phyloP scores from a whole-genome alignment of 2,113 vertebrate species.

The Nibea coibor region DNA sequence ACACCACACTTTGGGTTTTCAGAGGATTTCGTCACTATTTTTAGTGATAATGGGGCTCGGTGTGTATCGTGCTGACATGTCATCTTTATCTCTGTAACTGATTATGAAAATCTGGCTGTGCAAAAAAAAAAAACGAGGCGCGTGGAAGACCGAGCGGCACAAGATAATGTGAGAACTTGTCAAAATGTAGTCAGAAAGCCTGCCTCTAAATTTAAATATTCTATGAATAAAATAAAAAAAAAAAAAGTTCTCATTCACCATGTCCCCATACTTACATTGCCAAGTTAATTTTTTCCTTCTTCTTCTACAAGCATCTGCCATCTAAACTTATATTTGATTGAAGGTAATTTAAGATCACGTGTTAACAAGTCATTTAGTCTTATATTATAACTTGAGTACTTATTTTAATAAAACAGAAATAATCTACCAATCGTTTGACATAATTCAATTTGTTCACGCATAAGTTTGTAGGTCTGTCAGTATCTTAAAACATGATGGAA shows the following conservation, averaged over 20 bases:
- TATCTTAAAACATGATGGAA: neutral
- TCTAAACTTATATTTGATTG: neutral
- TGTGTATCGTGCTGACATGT: neutral
- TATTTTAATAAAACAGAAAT: neutral
- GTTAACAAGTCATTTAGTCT: neutral
- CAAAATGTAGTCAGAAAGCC: neutral
- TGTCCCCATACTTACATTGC: neutral
- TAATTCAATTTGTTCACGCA: neutral
- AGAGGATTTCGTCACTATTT: constrained; percentile 1
- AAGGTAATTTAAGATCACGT: neutral
- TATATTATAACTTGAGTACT: neutral
- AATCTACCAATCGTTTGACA: neutral
- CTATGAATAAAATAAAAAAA: neutral
- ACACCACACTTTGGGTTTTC: neutral
- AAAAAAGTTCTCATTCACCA: neutral
- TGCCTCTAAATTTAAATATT: neutral
- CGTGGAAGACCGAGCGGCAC: neutral
- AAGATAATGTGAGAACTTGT: neutral
- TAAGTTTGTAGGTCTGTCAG: neutral
- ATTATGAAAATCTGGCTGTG: neutral
- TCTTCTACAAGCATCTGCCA: neutral
- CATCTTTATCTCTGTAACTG: neutral
- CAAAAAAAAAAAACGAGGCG: neutral
- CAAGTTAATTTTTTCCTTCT: neutral
- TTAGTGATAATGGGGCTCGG: neutral